Base-by-base conservation (phyloP, 2,113 vertebrate genomes). In the Alethe castanea region DNA sequence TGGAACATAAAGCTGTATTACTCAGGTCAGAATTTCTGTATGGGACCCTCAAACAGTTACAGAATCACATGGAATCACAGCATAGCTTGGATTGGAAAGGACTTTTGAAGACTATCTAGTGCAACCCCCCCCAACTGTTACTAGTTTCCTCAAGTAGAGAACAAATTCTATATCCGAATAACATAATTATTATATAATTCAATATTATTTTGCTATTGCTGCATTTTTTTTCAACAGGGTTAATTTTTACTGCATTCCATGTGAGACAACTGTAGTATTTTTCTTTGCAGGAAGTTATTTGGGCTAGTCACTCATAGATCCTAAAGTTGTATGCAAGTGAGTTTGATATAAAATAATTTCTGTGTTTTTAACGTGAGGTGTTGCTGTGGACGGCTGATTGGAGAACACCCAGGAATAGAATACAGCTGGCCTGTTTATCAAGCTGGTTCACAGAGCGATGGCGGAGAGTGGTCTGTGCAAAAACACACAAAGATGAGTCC, bases 361-460 rank as follows among this genome's bases (percentile, higher is more conserved):
- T 81, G 65, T 90, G 23, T 94, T 91, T 95, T 88, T 67, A 64
- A 71, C 80, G 52, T 73, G 94, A 99, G 99, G 94, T 99, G 99
- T 94, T 99, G 97, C 85, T 99, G 99, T 98, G 99, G 99, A 57
- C 98, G 98, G 42, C 93, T 99, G 70, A 98, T 99, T 71, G 98
- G 98, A 81, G 99, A 99, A 50, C 99, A 99, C 81, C 90, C 95
- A 44, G 98, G 97, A 73, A 57, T 96, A 60, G 95, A 98, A 72
- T 97, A 94, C 52, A 73, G 65, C 59, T 97, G 98, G 94, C 97
- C 97, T 28, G 33, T 92, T 77, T 97, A 80, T 89, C 96, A 97
- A 54, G 74, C 89, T 81, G 52, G 80, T n/a, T 84, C 62, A 33
- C 83, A 91, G 65, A 84, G 76, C 28, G 38, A 82, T 40, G 93